phyloP scores from a whole-genome alignment of 23 tunicate species.

The Phallusia fumigata region DNA sequence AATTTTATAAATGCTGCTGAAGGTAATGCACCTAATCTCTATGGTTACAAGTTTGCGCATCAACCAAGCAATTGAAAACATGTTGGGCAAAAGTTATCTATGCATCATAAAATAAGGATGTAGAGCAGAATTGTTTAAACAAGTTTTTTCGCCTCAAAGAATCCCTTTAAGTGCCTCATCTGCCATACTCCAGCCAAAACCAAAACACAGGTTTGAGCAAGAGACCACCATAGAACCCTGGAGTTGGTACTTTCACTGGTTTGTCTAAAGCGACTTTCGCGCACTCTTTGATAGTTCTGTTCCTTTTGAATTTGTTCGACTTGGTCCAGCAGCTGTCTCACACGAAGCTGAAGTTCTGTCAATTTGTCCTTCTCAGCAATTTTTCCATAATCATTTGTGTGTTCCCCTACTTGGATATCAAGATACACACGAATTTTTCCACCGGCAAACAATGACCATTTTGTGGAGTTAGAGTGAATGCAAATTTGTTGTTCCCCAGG shows the following conservation, averaged over 20 bases:
- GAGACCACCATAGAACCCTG: conserved; percentile 93
- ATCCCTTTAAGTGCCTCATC: conserved; percentile 95
- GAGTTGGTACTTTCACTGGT: conserved; percentile 90
- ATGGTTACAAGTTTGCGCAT: neutral
- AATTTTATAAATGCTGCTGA: neutral
- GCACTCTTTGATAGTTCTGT: conserved; percentile 86
- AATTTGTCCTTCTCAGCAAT: conserved; percentile 91
- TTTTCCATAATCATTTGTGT: conserved; percentile 70
- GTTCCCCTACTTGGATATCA: conserved; percentile 89
- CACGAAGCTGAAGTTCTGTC: conserved; percentile 90
- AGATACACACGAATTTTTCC: conserved; percentile 88
- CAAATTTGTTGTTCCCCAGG: conserved; percentile 99
- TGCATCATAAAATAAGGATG: neutral
- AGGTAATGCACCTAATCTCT: neutral
- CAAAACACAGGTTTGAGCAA: conserved; percentile 72
- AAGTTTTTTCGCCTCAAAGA: conserved; percentile 95
- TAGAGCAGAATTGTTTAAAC: conserved; percentile 39
- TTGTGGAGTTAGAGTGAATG: conserved; percentile 85
- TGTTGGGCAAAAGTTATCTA: neutral
- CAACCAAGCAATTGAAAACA: neutral
- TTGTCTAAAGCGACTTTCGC: conserved; percentile 80
- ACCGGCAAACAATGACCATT: conserved; percentile 91
- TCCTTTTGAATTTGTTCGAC: conserved; percentile 94
- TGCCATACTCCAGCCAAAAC: conserved; percentile 93
- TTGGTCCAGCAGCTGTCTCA: conserved; percentile 94